Base-by-base conservation (phyloP, 2,113 vertebrate genomes). In the Ceyx cyanopectus region DNA sequence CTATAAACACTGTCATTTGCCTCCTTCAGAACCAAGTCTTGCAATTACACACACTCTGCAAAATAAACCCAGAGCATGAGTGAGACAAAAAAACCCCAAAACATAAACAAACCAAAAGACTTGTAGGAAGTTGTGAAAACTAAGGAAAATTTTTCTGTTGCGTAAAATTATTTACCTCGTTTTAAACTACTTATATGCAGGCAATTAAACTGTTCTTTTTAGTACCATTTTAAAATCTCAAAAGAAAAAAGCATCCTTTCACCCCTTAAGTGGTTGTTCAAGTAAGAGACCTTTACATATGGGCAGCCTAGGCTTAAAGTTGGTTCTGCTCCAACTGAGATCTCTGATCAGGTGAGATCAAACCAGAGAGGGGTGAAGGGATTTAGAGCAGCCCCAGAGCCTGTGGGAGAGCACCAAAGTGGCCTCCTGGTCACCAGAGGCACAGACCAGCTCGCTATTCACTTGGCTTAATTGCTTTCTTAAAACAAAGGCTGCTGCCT, bases 21-120 rank as follows among this genome's bases (percentile, higher is more conserved):
- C 56, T 91, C 66, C 51, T 90, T 91, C 91, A 87, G 66, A 63
- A 91, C 68, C 34, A 76, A 89, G 48, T 45, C 32, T 50, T 83
- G 56, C 72, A 85, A 83, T 77, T 32, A 56, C 66, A 81, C 23
- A 24, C 9, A 18, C 63, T 86, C 29, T 78, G 56, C 24, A 81
- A 83, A 92, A 83, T 48, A 77, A 51, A 40, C 19, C 56, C 30
- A 60, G 43, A 70, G 56, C 32, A 41, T 8, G 43, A 18, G 48
- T 1, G 51, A 72, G 20, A 43, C 27, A 32, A 61, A 57, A 85
- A 81, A 90, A 67, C 22, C 21, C 48, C 7, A 37, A 37, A 37
- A 37, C 37, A 37, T 37, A 61, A 57, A 85, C 78, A 90, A 67
- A 10, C 22, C 48, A 12, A 50, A 50, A 50, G 48, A n/a, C 50